Conservation (phyloP, 2,888 invertebrate species). For the Sphaerophoria rueppellii region DNA sequence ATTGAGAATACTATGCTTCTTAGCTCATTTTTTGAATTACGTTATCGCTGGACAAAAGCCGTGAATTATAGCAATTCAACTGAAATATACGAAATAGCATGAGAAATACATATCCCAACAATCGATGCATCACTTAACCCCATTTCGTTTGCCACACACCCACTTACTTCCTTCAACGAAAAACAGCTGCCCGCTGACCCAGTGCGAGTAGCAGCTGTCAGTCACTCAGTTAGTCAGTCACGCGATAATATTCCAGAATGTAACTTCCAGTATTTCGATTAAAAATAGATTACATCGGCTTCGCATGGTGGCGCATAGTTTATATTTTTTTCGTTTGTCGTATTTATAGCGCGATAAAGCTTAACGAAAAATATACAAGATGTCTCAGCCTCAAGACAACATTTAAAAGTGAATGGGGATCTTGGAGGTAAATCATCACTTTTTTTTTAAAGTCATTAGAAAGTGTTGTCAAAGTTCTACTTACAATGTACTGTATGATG, state of each 20-base stretch:
- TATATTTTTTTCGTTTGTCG: not conserved
- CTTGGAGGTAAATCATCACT: too few species aligned
- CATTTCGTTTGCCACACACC: slow-evolving; percentile 61
- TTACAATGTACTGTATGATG: too few species aligned
- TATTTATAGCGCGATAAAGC: slow-evolving; percentile 47
- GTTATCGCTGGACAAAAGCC: slow-evolving; percentile 11
- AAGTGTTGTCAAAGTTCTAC: too few species aligned
- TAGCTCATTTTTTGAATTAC: slow-evolving; percentile 17
- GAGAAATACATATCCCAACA: slow-evolving; percentile 4
- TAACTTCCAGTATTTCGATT: slow-evolving; percentile 67
- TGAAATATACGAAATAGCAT: slow-evolving; percentile 6
- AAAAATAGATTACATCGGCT: slow-evolving; percentile 68
- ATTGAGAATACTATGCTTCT: not conserved
- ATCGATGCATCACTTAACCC: slow-evolving; percentile 65
- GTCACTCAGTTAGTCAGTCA: slow-evolving; percentile 56
- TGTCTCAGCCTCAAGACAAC: too few species aligned
- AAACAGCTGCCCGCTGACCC: slow-evolving; percentile 58
- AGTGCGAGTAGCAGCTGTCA: slow-evolving; percentile 34
- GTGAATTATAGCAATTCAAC: slow-evolving; percentile 9
- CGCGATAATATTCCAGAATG: slow-evolving; percentile 62
- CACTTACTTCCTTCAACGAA: slow-evolving; percentile 48
- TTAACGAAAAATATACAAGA: not conserved
- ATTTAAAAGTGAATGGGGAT: too few species aligned
- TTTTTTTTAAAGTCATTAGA: too few species aligned
- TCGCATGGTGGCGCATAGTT: slow-evolving; percentile 49